Percentiles rank a stretch among this genome's conserved stretches.
Conservation (phyloP, 2,888 invertebrate genomes). For the Tenthredo mesomela region DNA sequence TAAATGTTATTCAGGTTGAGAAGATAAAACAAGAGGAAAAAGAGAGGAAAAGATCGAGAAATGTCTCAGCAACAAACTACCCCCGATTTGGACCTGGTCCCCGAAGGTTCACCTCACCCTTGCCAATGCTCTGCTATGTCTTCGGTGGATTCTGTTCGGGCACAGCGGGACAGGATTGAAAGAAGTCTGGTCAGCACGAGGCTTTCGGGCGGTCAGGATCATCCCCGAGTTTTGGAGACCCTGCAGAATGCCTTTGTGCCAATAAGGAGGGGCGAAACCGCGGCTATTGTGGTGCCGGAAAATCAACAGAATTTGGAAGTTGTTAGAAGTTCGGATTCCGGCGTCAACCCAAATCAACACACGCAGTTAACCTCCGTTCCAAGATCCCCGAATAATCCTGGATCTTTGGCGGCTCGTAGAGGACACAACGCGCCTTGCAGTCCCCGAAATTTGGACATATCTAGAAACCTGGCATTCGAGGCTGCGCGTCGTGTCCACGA, state of each 20-base stretch:
- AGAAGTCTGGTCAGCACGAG: slow-evolving; percentile 61
- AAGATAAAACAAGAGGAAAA: not conserved
- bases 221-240: slow-evolving; percentile 62
- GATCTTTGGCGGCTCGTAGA: slow-evolving; percentile 59
- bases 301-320: slow-evolving; percentile 63
- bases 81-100: slow-evolving; percentile 60
- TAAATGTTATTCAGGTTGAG: not conserved
- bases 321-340: slow-evolving; percentile 58
- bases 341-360: slow-evolving; percentile 56
- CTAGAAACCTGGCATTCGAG: slow-evolving; percentile 65
- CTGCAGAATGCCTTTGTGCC: slow-evolving; percentile 66
- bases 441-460: slow-evolving; percentile 64
- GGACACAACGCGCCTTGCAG: slow-evolving; percentile 63
- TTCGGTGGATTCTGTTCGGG: slow-evolving; percentile 63
- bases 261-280: slow-evolving; percentile 63
- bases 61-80: slow-evolving; percentile 66
- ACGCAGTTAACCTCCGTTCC: slow-evolving; percentile 57
- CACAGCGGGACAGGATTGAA: slow-evolving; percentile 63
- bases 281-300: slow-evolving; percentile 59
- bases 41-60: slow-evolving; percentile 27
- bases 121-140: slow-evolving; percentile 67
- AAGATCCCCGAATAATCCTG: slow-evolving; percentile 61
- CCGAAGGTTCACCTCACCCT: slow-evolving; percentile 64
- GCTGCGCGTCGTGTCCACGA: slow-evolving; percentile 65
- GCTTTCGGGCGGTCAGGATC: slow-evolving; percentile 62